phyloP scores from a whole-genome alignment of 1,140 invertebrate genomes.

The Drosophila yakuba region DNA sequence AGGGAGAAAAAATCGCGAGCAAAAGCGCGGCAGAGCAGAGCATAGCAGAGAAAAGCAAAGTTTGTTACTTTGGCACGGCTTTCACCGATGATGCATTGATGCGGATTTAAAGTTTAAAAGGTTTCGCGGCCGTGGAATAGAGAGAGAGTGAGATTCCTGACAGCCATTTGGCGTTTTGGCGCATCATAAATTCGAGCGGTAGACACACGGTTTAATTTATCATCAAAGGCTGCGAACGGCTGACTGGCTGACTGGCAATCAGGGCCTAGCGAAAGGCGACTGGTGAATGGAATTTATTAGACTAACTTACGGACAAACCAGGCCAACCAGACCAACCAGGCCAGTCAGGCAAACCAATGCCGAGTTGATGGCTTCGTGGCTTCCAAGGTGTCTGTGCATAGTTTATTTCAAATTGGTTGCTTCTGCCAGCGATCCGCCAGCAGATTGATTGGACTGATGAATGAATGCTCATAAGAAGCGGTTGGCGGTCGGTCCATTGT shows the following conservation, averaged over 20 bases:
- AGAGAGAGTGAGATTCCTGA: conserved; percentile 46
- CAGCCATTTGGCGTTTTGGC: conserved; percentile 81
- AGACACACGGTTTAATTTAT: conserved; percentile 81
- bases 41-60: conserved; percentile 59
- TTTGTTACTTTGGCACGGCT: conserved; percentile 70
- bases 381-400: conserved; percentile 38
- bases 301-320: conserved; percentile 61
- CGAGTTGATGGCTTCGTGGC: conserved; percentile 36
- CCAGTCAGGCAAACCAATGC: conserved; percentile 9
- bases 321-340: conserved; percentile 24
- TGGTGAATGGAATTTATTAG: conserved; percentile 68
- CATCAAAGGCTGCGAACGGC: conserved; percentile 60
- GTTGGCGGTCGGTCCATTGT: conserved; percentile 2
- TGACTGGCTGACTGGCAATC: conserved; percentile 52
- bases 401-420: conserved; percentile 59
- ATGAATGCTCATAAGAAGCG: conserved; percentile 45
- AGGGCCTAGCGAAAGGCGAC: conserved; percentile 57
- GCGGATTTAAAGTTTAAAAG: conserved; percentile 82
- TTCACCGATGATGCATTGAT: conserved; percentile 79
- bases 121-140: conserved; percentile 55
- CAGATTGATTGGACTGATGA: conserved; percentile 64
- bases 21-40: conserved; percentile 30
- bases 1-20: conserved; percentile 2
- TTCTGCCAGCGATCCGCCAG: conserved; percentile 15
- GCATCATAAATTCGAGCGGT: conserved; percentile 80